Conservation (phyloP, 2,113 vertebrate genomes). For the Upupa epops region DNA sequence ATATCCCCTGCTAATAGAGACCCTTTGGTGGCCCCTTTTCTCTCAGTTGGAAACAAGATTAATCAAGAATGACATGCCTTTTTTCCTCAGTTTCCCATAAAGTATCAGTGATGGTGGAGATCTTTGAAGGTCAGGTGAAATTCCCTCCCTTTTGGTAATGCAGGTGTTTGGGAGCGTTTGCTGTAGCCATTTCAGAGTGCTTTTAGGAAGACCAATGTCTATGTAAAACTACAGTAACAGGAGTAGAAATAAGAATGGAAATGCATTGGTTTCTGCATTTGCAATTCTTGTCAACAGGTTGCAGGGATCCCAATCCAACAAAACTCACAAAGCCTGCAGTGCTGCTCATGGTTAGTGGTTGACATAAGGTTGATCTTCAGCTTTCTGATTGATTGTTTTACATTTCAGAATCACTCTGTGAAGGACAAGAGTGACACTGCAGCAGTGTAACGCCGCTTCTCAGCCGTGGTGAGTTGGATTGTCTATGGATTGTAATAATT, state of each 20-base stretch:
- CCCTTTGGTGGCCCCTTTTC: not conserved
- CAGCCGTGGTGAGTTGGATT: not conserved
- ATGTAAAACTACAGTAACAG: not conserved
- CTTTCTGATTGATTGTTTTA: not conserved
- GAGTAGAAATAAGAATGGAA: not conserved
- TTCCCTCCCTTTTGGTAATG: not conserved
- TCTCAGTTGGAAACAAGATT: not conserved
- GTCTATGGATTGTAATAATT: not conserved
- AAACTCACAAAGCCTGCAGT: not conserved
- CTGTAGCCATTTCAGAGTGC: not conserved
- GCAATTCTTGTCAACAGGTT: not conserved
- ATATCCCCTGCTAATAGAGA: not conserved
- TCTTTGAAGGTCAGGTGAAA: not conserved
- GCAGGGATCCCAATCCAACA: not conserved
- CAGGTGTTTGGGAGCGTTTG: accelerated
- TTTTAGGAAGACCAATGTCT: not conserved
- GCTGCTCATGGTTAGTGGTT: not conserved
- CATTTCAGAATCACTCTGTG: not conserved
- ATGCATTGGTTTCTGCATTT: not conserved
- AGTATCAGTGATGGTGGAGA: not conserved
- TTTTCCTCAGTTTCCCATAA: not conserved
- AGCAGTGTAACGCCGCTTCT: not conserved
- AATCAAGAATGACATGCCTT: not conserved
- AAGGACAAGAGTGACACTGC: not conserved
- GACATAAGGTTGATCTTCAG: not conserved